A percentile compares a stretch with the other conserved stretches of the same genome.
phyloP scores from a whole-genome alignment of 2,888 invertebrate genomes.

The Odiellus spinosus region DNA sequence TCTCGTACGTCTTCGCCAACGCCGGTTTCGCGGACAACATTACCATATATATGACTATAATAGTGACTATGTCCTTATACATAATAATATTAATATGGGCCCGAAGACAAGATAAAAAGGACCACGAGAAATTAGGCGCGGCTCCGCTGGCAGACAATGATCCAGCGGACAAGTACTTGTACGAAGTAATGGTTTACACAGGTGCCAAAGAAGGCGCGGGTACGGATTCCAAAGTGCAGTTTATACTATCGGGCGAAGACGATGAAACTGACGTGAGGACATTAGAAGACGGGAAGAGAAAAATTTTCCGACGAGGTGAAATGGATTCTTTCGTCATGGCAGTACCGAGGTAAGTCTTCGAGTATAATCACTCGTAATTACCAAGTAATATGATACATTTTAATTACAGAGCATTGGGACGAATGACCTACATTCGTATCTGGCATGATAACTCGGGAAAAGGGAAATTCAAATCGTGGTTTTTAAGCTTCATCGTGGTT shows the following conservation, averaged over 20 bases:
- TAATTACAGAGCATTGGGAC: slow-evolving; percentile 30
- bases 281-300: slow-evolving; percentile 29
- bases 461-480: slow-evolving; percentile 32
- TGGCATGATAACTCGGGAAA: slow-evolving; percentile 38
- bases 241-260: slow-evolving; percentile 32
- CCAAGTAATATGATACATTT: no score
- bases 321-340: slow-evolving; percentile 33
- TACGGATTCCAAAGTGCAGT: slow-evolving; percentile 26
- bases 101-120: slow-evolving; percentile 29
- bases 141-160: slow-evolving; percentile 33
- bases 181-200: slow-evolving; percentile 33
- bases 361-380: slow-evolving; percentile 1
- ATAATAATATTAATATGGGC: slow-evolving; percentile 30
- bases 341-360: slow-evolving; percentile 26
- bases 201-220: slow-evolving; percentile 26
- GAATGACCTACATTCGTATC: slow-evolving; percentile 32
- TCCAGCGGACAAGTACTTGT: slow-evolving; percentile 32
- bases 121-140: slow-evolving; percentile 30
- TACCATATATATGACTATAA: slow-evolving; percentile 32
- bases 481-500: slow-evolving; percentile 30
- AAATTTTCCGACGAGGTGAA: slow-evolving; percentile 29
- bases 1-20: slow-evolving; percentile 33
- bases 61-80: slow-evolving; percentile 28
- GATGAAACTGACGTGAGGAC: slow-evolving; percentile 32
- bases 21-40: slow-evolving; percentile 28